Evolutionary conservation across 1,140 invertebrate species (phyloP).

Genomic region (Pseudomyrmex cubaensis): DNA sequence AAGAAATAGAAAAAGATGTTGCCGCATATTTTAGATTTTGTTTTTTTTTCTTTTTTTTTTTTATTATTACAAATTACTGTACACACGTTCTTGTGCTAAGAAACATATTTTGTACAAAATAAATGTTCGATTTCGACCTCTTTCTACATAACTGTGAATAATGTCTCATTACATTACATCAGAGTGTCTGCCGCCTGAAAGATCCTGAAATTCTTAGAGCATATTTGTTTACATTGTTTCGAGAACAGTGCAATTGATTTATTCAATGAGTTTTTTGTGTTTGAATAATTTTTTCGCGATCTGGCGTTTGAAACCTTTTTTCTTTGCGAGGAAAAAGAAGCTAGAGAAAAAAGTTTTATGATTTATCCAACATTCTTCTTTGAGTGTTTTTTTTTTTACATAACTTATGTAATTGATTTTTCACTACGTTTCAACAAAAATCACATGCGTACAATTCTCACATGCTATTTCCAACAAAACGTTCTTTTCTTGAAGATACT

Average conservation of each 20-base stretch:
- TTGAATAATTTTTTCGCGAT: no score
- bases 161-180: neutral
- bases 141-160: constrained; percentile 38
- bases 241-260: no score
- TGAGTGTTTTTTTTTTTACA: neutral
- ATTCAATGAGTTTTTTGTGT: no score
- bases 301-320: no score
- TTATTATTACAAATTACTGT: constrained; percentile 17
- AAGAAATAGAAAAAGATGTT: constrained; percentile 86
- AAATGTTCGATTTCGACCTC: constrained; percentile 51
- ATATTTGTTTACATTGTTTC: no score
- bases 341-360: no score
- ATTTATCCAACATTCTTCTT: no score
- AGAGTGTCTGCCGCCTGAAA: no score
- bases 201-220: no score
- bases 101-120: constrained; percentile 61
- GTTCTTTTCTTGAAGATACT: constrained; percentile 82
- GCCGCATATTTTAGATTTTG: constrained; percentile 80
- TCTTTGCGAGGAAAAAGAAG: no score
- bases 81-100: constrained; percentile 45
- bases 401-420: no score
- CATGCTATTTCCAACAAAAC: constrained; percentile 85
- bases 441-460: constrained; percentile 88
- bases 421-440: constrained; percentile 85
- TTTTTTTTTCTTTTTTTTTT: constrained; percentile 35